phyloP scores from a whole-genome alignment of 2,113 vertebrate genomes.

The Carassius gibelio region DNA sequence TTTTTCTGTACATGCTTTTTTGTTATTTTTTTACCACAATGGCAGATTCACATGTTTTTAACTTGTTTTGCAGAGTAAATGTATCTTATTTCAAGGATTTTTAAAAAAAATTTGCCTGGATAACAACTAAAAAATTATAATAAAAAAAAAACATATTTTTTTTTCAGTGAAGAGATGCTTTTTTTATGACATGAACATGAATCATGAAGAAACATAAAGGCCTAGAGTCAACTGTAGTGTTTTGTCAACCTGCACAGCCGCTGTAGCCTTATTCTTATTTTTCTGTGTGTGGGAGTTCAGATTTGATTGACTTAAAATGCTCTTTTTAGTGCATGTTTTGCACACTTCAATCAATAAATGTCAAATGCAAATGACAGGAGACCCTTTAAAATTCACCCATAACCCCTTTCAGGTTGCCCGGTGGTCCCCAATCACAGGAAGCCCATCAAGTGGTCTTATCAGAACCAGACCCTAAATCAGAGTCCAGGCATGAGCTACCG shows the following conservation, averaged over 20 bases:
- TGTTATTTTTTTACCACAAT: background rate
- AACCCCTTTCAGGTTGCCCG: conserved; percentile 69
- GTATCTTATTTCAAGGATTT: background rate
- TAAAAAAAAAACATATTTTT: too few species aligned
- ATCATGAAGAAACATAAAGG: background rate
- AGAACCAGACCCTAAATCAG: conserved; percentile 71
- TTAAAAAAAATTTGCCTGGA: background rate
- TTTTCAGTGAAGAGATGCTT: background rate
- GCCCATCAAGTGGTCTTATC: conserved; percentile 75
- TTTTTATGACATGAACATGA: background rate
- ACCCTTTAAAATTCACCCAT: background rate
- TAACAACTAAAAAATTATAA: too few species aligned
- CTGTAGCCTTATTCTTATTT: background rate
- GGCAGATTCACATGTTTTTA: too few species aligned
- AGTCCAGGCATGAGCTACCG: conserved; percentile 66
- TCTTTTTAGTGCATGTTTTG: too few species aligned
- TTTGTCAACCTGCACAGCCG: background rate
- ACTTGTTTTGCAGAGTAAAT: background rate
- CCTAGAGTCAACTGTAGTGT: background rate
- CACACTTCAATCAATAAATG: background rate
- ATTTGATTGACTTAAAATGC: background rate
- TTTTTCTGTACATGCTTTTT: background rate
- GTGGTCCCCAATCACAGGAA: conserved; percentile 70
- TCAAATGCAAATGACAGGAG: background rate
- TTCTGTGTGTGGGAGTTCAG: background rate